phyloP scores from a whole-genome alignment of 2,797 vertebrate genomes.

The Pseudochirops cupreus region DNA sequence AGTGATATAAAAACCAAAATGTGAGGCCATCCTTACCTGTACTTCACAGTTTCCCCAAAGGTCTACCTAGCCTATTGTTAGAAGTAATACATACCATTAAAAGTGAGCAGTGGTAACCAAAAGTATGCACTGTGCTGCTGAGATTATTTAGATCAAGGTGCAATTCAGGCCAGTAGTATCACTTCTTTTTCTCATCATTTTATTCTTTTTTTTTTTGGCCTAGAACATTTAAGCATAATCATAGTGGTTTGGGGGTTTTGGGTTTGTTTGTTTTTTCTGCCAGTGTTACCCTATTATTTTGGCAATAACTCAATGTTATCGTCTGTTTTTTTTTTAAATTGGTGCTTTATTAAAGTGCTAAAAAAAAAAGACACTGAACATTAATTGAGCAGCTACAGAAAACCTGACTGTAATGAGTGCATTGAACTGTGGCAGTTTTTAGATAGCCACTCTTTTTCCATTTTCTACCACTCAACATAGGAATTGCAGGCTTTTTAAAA shows the following conservation, averaged over 20 bases:
- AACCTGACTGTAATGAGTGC: slow-evolving; percentile 10
- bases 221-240: not conserved
- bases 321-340: slow-evolving; percentile 18
- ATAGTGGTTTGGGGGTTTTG: not conserved
- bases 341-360: not conserved
- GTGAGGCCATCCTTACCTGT: not conserved
- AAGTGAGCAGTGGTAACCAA: slow-evolving; percentile 20
- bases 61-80: not conserved
- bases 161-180: not conserved
- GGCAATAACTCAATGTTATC: not conserved
- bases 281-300: not conserved
- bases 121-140: not conserved
- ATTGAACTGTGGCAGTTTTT: not conserved
- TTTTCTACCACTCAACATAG: slow-evolving; percentile 56
- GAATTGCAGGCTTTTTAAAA: slow-evolving; percentile 1
- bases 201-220: slow-evolving; percentile 13
- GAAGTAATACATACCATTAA: slow-evolving; percentile 20
- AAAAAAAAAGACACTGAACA: not conserved
- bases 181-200: not conserved
- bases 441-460: not conserved
- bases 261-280: not conserved
- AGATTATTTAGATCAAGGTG: not conserved
- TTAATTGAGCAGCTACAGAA: slow-evolving; percentile 26
- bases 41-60: not conserved
- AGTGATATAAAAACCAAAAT: not conserved